Base-by-base conservation (phyloP, 2,888 invertebrate genomes). In the Boloria euphrosyne region DNA sequence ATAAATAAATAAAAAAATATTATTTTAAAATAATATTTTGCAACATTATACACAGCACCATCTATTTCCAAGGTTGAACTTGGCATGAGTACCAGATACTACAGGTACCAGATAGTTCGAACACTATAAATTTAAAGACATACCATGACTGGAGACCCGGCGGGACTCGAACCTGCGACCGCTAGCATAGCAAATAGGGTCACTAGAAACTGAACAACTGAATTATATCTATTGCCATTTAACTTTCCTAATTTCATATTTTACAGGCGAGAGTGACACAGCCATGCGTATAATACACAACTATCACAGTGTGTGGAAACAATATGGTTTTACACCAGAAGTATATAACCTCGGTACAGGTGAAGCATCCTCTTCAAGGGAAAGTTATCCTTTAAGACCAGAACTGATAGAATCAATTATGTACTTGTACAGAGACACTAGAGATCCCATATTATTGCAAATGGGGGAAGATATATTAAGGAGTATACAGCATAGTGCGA, bases 241-340 rank as follows among this genome's bases (percentile, higher is more conserved):
- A 6, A 17, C 16, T 49, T 16, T 53, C 13, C 5, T 38, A 38
- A 0, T 5, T 13, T 13, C 47, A 27, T 52, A 18, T 55, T 66
- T 44, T 52, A 4, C 89, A 93, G 98, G 99, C 6, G 98, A 99
- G 80, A 95, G 97, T 13, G 96, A 96, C 75, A 95, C 96, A 73
- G 99, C 98, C 0, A 96, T 98, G 95, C 96, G 97, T 75, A 97
- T 98, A 4, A 93, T 99, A 70, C 96, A 97, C 79, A 98, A 98
- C 87, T 99, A 99, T 86, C 98, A 98, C 81, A 96, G 97, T 78
- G 97, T 99, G 0, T 98, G 98, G 97, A 96, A 96, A 68, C 98
- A 99, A 83, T 99, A 98, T 87, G 99, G 99, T 0, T 98, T 99
- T 80, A 96, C 98, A 0, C 99, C 99, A 0, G 99, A 99, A 83